Conservation (phyloP, 1,140 invertebrate species). For the Brachionus asplanchnoidis region DNA sequence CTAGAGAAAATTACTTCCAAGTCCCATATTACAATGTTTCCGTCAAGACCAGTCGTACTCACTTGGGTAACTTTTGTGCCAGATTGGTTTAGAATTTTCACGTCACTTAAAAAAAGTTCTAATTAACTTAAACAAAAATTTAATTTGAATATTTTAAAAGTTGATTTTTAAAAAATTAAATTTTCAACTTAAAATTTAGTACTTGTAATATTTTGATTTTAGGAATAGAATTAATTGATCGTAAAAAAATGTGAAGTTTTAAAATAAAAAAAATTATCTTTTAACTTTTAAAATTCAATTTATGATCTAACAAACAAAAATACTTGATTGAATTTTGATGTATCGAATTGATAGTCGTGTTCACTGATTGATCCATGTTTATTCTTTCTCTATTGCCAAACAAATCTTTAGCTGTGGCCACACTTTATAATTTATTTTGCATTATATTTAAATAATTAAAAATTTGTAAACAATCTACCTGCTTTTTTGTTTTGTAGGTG, state of each 20-base stretch:
- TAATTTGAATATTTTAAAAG: too few relatives aligned
- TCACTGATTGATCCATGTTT: conserved; percentile 5
- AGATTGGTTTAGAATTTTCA: not conserved
- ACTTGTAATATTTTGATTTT: too few relatives aligned
- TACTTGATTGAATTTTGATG: conserved; percentile 42
- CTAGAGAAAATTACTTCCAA: not conserved
- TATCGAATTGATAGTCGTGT: not conserved
- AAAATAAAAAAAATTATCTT: too few relatives aligned
- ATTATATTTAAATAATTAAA: not conserved
- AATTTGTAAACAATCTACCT: not conserved
- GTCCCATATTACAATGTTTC: conserved; percentile 26
- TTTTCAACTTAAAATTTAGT: too few relatives aligned
- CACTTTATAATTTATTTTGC: not conserved
- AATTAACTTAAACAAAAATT: too few relatives aligned
- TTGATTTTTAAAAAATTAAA: too few relatives aligned
- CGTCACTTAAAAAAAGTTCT: not conserved
- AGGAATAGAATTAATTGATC: not conserved
- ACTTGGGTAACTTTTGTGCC: not conserved
- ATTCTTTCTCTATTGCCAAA: conserved; percentile 37
- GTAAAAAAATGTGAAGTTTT: not conserved
- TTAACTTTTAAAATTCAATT: too few relatives aligned
- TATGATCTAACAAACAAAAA: not conserved
- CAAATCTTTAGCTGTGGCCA: conserved; percentile 14
- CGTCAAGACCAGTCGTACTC: conserved; percentile 16
- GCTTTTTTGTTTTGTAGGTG: not conserved